These are phyloP conservation scores for Heliconius hewitsoni DNA, from an alignment of 1,140 invertebrate species.

Conservation along the genomic window DNA sequence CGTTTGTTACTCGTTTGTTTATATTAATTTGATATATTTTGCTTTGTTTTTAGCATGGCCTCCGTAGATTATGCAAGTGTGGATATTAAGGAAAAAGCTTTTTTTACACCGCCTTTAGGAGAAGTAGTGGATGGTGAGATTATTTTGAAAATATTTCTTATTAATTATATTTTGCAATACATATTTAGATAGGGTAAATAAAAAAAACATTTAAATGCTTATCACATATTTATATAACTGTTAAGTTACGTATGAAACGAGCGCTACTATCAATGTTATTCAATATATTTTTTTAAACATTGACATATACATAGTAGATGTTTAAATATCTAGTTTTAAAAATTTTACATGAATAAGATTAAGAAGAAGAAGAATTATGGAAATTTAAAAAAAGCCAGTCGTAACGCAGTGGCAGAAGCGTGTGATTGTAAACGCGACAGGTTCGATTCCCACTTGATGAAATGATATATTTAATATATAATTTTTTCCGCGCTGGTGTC, in stretches of 20 bases:
- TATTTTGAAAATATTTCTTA: not conserved
- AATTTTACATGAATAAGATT: too few species aligned
- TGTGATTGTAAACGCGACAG: too few species aligned
- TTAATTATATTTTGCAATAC: not conserved
- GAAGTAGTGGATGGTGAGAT: conserved; percentile 82
- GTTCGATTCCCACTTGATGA: too few species aligned
- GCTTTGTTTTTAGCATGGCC: conserved; percentile 61
- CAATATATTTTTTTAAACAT: not conserved
- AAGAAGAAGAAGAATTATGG: too few species aligned
- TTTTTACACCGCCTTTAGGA: conserved; percentile 81
- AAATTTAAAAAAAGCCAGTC: too few species aligned
- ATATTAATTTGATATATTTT: conserved; percentile 3
- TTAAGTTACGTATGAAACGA: not conserved
- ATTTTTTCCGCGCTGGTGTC: not conserved
- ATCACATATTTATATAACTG: not conserved
- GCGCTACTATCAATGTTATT: not conserved
- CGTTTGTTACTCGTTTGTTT: not conserved
- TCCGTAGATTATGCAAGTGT: conserved; percentile 67
- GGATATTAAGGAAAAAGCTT: conserved; percentile 75
- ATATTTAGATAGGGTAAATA: not conserved
- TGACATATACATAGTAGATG: not conserved
- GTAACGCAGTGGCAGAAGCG: too few species aligned
- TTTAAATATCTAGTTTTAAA: too few species aligned
- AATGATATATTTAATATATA: not conserved
- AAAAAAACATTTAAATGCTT: not conserved